Conservation (phyloP, 2,888 invertebrate genomes). For the Diloba caeruleocephala region DNA sequence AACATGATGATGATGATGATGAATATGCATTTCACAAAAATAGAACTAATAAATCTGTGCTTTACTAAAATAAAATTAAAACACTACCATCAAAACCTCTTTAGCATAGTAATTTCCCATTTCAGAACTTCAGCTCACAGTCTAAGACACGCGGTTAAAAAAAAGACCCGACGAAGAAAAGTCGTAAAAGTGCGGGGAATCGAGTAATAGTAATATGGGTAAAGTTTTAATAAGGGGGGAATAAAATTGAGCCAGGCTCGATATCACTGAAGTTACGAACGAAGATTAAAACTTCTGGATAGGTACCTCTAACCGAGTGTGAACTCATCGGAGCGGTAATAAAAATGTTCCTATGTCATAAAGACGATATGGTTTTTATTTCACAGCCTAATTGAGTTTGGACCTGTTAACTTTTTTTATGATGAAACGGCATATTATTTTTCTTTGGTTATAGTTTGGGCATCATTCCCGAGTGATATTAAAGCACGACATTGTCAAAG, state of each 20-base stretch:
- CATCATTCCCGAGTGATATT: background rate
- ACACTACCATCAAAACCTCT: slow-evolving; percentile 2
- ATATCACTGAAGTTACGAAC: slow-evolving; percentile 77
- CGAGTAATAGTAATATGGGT: slow-evolving; percentile 79
- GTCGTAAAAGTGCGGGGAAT: slow-evolving; percentile 77
- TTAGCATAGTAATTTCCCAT: slow-evolving; percentile 16
- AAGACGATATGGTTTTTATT: slow-evolving; percentile 55
- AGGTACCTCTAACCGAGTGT: slow-evolving; percentile 66
- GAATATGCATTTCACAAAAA: no score
- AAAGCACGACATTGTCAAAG: no score
- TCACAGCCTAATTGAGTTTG: slow-evolving; percentile 39
- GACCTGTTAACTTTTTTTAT: slow-evolving; percentile 18
- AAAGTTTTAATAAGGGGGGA: slow-evolving; percentile 81
- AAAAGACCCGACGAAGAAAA: slow-evolving; percentile 63
- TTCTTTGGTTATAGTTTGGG: background rate
- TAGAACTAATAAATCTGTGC: no score
- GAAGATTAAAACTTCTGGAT: slow-evolving; percentile 79
- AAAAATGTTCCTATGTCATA: slow-evolving; percentile 61
- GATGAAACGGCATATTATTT: background rate
- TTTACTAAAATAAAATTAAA: no score
- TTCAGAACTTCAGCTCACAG: slow-evolving; percentile 5
- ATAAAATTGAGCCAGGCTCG: slow-evolving; percentile 74
- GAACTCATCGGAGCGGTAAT: slow-evolving; percentile 68
- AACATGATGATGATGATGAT: no score
- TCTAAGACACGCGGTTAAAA: slow-evolving; percentile 41